Evolutionary conservation across 2,888 invertebrate species (phyloP).

Genomic region (Meloe dianella): DNA sequence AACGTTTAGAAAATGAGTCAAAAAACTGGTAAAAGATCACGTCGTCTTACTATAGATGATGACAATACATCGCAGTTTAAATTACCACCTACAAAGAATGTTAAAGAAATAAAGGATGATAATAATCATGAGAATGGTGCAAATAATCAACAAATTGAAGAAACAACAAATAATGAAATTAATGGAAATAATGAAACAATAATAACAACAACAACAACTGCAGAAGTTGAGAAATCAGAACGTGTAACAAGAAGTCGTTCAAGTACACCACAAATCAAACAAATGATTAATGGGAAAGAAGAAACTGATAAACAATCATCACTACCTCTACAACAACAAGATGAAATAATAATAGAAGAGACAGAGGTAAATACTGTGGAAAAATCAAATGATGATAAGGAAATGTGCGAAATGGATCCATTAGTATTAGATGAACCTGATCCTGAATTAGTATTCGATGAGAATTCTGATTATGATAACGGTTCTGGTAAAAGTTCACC

Average conservation of each 20-base stretch:
- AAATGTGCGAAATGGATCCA: slow-evolving; percentile 48
- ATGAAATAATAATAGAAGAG: slow-evolving; percentile 12
- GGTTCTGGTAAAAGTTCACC: slow-evolving; percentile 51
- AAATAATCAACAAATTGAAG: slow-evolving; percentile 2
- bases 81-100: slow-evolving; percentile 17
- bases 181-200: slow-evolving; percentile 7
- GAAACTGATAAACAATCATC: not conserved
- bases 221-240: slow-evolving; percentile 12
- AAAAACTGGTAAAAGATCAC: slow-evolving; percentile 19
- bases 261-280: slow-evolving; percentile 14
- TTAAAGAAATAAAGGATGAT: slow-evolving; percentile 12
- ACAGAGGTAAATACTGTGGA: slow-evolving; percentile 14
- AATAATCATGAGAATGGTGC: not conserved
- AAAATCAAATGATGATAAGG: slow-evolving; percentile 17
- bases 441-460: slow-evolving; percentile 54
- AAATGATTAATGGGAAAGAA: slow-evolving; percentile 9
- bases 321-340: not conserved
- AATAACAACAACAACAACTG: slow-evolving; percentile 9
- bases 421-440: slow-evolving; percentile 49
- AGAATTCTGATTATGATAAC: slow-evolving; percentile 51
- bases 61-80: slow-evolving; percentile 21
- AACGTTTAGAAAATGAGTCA: slow-evolving; percentile 29
- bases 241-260: slow-evolving; percentile 20
- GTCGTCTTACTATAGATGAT: slow-evolving; percentile 20
- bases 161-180: not conserved